A percentile compares a stretch with the other conserved stretches of the same genome.
phyloP scores from a whole-genome alignment of 2,113 vertebrate species.

The Eulemur macaco region DNA sequence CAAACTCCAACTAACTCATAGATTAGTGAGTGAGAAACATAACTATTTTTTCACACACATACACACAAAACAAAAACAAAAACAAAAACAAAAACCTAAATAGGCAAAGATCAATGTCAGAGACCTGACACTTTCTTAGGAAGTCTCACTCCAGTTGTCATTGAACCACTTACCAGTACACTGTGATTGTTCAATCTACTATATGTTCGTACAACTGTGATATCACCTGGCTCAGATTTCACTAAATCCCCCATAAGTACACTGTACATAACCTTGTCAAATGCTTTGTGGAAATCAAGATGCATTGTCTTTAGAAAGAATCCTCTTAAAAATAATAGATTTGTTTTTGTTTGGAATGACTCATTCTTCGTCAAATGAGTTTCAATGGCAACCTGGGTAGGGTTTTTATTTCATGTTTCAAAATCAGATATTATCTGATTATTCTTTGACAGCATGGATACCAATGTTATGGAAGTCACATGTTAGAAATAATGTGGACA shows the following conservation, averaged over 20 bases:
- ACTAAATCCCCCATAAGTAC: background rate
- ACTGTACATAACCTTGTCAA: background rate
- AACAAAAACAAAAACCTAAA: background rate
- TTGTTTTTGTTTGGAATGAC: background rate
- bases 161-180: background rate
- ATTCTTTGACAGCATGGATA: background rate
- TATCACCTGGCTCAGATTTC: background rate
- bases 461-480: background rate
- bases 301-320: background rate
- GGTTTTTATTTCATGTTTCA: constrained; percentile 5
- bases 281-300: background rate
- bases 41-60: background rate
- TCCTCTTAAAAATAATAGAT: background rate
- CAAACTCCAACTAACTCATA: background rate
- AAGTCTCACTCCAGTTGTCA: background rate
- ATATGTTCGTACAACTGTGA: background rate
- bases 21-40: background rate
- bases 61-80: too few relatives aligned
- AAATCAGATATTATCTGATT: background rate
- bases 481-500: background rate
- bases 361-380: background rate
- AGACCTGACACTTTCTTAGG: background rate
- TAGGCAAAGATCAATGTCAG: background rate
- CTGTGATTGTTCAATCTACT: background rate
- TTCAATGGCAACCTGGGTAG: background rate